These are phyloP conservation scores for Chelonia mydas DNA, from an alignment of 2,797 vertebrate species.

Conservation along the genomic window DNA sequence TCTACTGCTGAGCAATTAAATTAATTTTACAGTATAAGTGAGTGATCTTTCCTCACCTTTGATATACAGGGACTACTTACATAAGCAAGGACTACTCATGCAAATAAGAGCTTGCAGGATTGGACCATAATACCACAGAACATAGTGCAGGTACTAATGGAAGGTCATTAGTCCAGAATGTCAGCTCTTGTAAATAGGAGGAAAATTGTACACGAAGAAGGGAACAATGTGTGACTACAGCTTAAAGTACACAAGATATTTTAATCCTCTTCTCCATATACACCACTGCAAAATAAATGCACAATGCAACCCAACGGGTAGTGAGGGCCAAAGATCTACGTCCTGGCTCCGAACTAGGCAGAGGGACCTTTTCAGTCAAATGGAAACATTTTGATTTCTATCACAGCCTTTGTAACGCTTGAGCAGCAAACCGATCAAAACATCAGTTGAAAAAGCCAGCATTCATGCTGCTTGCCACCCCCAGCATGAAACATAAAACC, in stretches of 20 bases:
- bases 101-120: not conserved
- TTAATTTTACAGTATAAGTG: not conserved
- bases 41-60: not conserved
- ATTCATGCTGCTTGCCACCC: fast-evolving
- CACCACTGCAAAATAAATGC: not conserved
- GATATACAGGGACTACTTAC: not conserved
- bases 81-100: not conserved
- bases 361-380: not conserved
- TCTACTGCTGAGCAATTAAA: not conserved
- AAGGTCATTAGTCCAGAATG: not conserved
- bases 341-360: fast-evolving
- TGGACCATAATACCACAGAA: not conserved
- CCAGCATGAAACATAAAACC: fast-evolving
- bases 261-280: not conserved
- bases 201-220: not conserved
- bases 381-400: not conserved
- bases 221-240: not conserved
- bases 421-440: not conserved
- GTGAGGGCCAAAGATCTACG: not conserved
- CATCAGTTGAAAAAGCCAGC: not conserved
- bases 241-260: fast-evolving
- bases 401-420: fast-evolving
- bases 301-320: fast-evolving
- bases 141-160: fast-evolving
- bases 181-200: not conserved